These are phyloP conservation scores for Callorhinus ursinus DNA, from an alignment of 2,113 vertebrate genomes.

Conservation along the genomic window DNA sequence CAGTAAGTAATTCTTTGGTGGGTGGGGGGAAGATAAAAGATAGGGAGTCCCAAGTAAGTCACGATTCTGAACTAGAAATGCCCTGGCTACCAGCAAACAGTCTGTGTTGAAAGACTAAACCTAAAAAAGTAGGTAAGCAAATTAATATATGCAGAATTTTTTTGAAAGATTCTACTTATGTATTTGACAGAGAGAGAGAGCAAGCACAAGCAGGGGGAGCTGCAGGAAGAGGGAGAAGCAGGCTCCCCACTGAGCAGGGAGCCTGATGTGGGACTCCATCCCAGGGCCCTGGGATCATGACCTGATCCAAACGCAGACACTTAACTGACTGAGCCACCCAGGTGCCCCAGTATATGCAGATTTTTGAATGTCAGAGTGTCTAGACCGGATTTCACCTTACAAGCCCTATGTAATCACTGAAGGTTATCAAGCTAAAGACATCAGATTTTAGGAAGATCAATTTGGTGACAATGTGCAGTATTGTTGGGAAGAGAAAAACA, in stretches of 20 bases:
- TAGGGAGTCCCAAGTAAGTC: not conserved
- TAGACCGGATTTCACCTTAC: not conserved
- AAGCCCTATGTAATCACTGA: not conserved
- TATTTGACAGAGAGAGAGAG: not conserved
- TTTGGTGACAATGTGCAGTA: not conserved
- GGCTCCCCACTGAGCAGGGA: not conserved
- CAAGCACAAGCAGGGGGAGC: too few species aligned
- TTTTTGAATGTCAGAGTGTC: not conserved
- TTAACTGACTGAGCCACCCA: not conserved
- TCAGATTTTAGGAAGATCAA: not conserved
- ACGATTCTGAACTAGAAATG: not conserved
- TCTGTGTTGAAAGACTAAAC: not conserved
- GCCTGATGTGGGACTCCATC: not conserved
- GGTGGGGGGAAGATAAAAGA: rapidly evolving
- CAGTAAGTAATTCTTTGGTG: not conserved
- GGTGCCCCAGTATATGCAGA: not conserved
- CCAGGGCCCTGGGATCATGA: not conserved
- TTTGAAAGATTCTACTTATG: not conserved
- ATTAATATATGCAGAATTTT: not conserved
- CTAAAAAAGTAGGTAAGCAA: not conserved
- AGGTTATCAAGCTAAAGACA: not conserved
- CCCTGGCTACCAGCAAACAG: not conserved
- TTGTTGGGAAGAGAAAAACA: not conserved
- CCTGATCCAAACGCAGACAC: not conserved
- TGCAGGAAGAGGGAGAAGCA: too few species aligned